A percentile compares a stretch with the other conserved stretches of the same genome.
Conservation (phyloP, 2,797 vertebrate species). For the Crenuchus spilurus region DNA sequence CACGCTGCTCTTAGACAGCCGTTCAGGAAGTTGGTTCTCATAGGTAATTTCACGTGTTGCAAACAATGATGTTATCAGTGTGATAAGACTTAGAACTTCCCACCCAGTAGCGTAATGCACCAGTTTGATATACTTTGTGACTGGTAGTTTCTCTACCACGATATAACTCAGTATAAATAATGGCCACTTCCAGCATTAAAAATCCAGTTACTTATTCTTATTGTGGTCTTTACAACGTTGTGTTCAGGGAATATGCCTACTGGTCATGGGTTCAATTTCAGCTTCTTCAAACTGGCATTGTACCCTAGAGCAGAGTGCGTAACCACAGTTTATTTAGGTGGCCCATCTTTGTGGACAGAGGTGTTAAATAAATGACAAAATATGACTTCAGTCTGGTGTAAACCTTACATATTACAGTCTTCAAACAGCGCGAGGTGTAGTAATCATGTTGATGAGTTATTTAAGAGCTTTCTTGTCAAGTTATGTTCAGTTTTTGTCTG, state of each 20-base stretch:
- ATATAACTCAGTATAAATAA: not conserved
- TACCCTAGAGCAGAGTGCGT: not conserved
- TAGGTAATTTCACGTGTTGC: conserved; percentile 34
- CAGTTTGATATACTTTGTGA: not conserved
- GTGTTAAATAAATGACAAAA: not conserved
- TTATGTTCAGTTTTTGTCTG: too few species aligned
- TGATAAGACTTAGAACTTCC: conserved; percentile 15
- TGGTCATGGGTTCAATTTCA: not conserved
- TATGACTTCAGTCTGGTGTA: not conserved
- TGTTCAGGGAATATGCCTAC: not conserved
- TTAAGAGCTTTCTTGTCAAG: not conserved
- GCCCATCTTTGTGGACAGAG: too few species aligned
- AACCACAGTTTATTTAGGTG: too few species aligned
- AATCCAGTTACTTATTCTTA: too few species aligned
- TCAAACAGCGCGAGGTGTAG: too few species aligned
- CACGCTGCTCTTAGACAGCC: not conserved
- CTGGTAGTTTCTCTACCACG: not conserved
- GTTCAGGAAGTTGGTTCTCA: conserved; percentile 23
- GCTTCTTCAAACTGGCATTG: not conserved
- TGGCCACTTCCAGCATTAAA: too few species aligned
- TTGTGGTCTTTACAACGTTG: not conserved
- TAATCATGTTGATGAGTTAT: too few species aligned
- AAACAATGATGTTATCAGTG: conserved; percentile 19
- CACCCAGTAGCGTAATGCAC: not conserved
- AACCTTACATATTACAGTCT: too few species aligned